A percentile compares a stretch with the other conserved stretches of the same genome.
phyloP scores from a whole-genome alignment of 1,140 invertebrate genomes.

The Plodia interpunctella region DNA sequence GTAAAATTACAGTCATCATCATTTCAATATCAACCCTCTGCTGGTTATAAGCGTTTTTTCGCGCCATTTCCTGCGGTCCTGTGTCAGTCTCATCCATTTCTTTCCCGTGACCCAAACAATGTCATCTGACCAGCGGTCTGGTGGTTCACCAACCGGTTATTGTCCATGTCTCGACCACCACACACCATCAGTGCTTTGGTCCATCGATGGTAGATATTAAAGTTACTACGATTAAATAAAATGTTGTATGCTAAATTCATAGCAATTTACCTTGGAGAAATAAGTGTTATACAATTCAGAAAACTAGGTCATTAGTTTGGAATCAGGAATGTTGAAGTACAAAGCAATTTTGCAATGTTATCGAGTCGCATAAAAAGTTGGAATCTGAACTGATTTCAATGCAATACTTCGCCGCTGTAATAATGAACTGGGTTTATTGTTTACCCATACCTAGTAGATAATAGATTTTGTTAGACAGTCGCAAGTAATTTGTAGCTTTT shows the following conservation, averaged over 20 bases:
- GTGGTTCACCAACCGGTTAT: too few relatives aligned
- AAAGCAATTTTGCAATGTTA: neutral
- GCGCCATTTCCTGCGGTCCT: too few relatives aligned
- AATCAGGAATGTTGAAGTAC: neutral
- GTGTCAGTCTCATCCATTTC: too few relatives aligned
- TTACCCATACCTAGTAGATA: neutral
- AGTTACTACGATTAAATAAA: too few relatives aligned
- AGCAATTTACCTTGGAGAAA: neutral
- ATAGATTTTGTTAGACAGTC: neutral
- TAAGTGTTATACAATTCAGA: neutral
- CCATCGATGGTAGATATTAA: too few relatives aligned
- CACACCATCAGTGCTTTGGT: too few relatives aligned
- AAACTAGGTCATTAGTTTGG: neutral
- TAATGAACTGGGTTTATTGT: neutral
- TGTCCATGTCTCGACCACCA: too few relatives aligned
- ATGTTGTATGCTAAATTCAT: neutral
- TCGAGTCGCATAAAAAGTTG: neutral
- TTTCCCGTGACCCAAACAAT: too few relatives aligned
- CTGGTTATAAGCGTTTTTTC: too few relatives aligned
- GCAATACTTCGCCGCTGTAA: neutral
- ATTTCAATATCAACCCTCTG: too few relatives aligned
- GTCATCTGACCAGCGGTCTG: too few relatives aligned
- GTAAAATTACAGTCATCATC: too few relatives aligned
- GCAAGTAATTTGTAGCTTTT: neutral
- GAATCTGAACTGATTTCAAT: neutral